Conservation (phyloP, 2,113 vertebrate genomes). For the Corythaixoides concolor region DNA sequence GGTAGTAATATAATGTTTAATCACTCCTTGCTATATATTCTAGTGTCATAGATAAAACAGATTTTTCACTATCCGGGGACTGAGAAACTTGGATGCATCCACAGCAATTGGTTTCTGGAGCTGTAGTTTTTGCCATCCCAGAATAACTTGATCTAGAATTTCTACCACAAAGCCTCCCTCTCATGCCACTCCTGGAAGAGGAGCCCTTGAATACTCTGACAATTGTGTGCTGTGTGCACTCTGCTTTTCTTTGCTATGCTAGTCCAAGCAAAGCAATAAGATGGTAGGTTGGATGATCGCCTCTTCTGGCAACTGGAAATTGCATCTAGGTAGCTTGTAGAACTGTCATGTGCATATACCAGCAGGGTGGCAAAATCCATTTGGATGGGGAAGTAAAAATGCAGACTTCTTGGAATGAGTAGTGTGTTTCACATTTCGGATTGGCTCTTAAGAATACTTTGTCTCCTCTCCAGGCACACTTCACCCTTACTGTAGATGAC, state of each 20-base stretch:
- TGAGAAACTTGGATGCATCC: not conserved
- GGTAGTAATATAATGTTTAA: not conserved
- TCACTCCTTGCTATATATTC: not conserved
- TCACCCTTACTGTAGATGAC: not conserved
- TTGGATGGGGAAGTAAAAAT: not conserved
- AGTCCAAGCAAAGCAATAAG: not conserved
- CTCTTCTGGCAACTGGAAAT: not conserved
- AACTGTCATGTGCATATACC: not conserved
- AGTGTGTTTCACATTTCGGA: not conserved
- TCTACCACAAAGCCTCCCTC: not conserved
- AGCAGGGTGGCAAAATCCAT: not conserved
- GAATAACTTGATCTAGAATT: not conserved
- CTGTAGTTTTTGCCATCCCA: not conserved
- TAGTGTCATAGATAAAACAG: not conserved
- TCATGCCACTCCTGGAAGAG: not conserved
- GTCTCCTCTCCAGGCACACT: not conserved
- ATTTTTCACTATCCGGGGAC: not conserved
- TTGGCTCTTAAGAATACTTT: not conserved
- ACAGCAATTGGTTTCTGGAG: not conserved
- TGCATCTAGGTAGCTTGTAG: not conserved
- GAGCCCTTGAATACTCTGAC: not conserved
- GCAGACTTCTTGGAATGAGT: no score
- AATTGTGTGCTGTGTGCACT: not conserved
- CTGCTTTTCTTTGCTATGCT: not conserved
- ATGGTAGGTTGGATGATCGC: not conserved